Percentiles rank a stretch among this genome's conserved stretches.
Conservation (phyloP, 2,888 invertebrate genomes). For the Acrocera orbiculus region DNA sequence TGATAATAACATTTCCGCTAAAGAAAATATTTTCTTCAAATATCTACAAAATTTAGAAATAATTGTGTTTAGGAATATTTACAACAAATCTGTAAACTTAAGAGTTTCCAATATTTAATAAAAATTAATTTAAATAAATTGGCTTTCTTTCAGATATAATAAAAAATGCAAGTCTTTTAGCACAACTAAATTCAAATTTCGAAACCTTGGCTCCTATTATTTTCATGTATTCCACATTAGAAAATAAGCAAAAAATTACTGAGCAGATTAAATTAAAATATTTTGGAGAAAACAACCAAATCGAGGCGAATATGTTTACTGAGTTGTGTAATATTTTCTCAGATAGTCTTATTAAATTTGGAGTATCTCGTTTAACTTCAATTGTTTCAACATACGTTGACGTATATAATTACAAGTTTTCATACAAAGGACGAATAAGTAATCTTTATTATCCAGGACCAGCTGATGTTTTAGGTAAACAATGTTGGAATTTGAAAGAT, state of each 20-base stretch:
- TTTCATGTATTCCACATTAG: constrained; percentile 35
- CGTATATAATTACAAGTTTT: constrained; percentile 34
- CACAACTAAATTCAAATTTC: constrained; percentile 32
- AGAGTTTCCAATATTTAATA: no score
- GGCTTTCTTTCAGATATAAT: constrained; percentile 16
- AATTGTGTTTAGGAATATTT: no score
- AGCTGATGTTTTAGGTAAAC: constrained; percentile 8
- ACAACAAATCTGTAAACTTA: no score
- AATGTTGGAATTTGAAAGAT: constrained; percentile 1
- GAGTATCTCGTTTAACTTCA: constrained; percentile 32
- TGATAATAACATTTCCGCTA: no score
- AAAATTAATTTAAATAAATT: no score
- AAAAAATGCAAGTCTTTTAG: constrained; percentile 24
- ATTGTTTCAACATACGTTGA: constrained; percentile 29
- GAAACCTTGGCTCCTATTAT: constrained; percentile 34
- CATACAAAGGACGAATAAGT: constrained; percentile 32
- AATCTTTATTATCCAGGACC: constrained; percentile 19
- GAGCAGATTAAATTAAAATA: no score
- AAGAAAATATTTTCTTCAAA: no score
- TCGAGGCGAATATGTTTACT: constrained; percentile 7
- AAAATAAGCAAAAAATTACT: no score
- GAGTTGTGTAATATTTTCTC: constrained; percentile 29
- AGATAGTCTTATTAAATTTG: constrained; percentile 34
- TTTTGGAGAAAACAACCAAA: neutral
- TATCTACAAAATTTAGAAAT: no score